Conservation (phyloP, 2,113 vertebrate species). For the Bos javanicus region DNA sequence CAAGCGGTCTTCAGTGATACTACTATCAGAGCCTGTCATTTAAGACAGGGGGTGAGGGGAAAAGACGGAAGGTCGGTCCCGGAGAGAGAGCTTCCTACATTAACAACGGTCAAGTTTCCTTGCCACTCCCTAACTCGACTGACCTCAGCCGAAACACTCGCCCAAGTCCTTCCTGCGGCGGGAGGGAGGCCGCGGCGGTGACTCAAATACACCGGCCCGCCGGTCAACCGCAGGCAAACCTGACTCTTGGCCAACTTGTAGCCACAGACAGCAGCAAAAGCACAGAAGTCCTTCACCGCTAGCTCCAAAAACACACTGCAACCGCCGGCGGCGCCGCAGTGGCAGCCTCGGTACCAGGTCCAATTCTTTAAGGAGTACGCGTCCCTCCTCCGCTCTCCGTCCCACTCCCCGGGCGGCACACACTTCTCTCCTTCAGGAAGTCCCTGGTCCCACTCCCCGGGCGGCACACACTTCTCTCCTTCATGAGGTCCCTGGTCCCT, state of each 20-base stretch:
- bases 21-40: background rate
- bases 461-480: background rate
- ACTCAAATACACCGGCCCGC: background rate
- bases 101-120: background rate
- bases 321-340: background rate
- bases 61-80: background rate
- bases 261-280: background rate
- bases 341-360: background rate
- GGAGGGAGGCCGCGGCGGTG: background rate
- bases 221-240: background rate
- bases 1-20: background rate
- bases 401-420: background rate
- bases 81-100: background rate
- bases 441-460: background rate
- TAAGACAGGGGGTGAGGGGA: fast-evolving
- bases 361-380: background rate
- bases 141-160: background rate
- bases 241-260: constrained; percentile 42
- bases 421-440: background rate
- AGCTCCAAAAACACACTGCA: background rate
- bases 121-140: background rate
- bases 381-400: background rate
- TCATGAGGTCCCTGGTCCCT: background rate
- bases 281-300: background rate
- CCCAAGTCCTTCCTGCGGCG: background rate